Evolutionary conservation across 2,888 invertebrate genomes (phyloP).

Genomic region (Polydrusus tereticollis): DNA sequence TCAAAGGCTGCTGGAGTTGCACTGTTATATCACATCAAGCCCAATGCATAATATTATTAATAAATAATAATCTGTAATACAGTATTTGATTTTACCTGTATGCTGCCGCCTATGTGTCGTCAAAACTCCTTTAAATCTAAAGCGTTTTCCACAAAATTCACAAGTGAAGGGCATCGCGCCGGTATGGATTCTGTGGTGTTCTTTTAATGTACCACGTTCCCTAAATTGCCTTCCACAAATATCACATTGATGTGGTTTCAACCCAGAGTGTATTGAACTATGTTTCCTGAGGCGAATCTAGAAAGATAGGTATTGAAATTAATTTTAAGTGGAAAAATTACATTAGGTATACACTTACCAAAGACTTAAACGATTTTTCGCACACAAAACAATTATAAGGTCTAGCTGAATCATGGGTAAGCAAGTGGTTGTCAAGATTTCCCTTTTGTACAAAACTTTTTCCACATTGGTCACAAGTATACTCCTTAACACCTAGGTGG

Average conservation of each 20-base stretch:
- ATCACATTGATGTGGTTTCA: constrained; percentile 74
- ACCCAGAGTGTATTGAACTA: constrained; percentile 71
- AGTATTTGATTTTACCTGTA: constrained; percentile 67
- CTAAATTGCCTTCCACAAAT: constrained; percentile 75
- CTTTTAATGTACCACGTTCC: constrained; percentile 78
- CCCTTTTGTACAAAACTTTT: constrained; percentile 74
- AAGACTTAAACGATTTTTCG: constrained; percentile 72
- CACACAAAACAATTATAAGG: constrained; percentile 69
- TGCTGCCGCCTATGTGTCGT: constrained; percentile 83
- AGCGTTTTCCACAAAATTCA: constrained; percentile 81
- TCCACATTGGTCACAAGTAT: constrained; percentile 72
- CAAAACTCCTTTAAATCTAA: constrained; percentile 81
- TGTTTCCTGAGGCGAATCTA: constrained; percentile 70
- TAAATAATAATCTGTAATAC: no score
- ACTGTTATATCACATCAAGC: no score
- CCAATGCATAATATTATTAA: no score
- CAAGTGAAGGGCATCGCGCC: constrained; percentile 84
- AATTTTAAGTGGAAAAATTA: neutral
- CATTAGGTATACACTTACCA: constrained; percentile 57
- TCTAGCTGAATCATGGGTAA: constrained; percentile 69
- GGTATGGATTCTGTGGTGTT: constrained; percentile 82
- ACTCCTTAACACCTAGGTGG: constrained; percentile 70
- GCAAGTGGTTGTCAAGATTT: constrained; percentile 71
- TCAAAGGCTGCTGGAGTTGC: no score
- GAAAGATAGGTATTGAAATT: neutral